These are phyloP conservation scores for Poeciliopsis occidentalis DNA, from an alignment of 2,113 vertebrate species.

Conservation along the genomic window DNA sequence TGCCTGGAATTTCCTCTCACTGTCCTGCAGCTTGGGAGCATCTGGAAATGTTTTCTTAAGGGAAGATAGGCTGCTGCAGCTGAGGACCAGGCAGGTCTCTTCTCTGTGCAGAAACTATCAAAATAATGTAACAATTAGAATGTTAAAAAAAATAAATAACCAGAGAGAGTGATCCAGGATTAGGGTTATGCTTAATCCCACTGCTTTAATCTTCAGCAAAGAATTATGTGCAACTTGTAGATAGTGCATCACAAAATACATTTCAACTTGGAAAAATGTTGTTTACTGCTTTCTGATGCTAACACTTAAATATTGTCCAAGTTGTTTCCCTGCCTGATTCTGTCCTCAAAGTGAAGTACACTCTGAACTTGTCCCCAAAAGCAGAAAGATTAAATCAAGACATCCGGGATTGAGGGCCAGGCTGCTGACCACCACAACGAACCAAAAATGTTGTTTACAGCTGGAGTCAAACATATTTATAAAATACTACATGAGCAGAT, in stretches of 20 bases:
- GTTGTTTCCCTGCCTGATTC: slow-evolving; percentile 12
- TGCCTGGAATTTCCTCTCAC: slow-evolving; percentile 73
- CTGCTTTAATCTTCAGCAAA: neutral
- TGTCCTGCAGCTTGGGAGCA: slow-evolving; percentile 60
- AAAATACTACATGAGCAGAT: no score
- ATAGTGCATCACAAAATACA: neutral
- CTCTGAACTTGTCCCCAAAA: slow-evolving; percentile 32
- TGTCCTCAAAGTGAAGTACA: slow-evolving; percentile 36
- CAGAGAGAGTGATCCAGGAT: neutral
- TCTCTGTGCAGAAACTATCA: slow-evolving; percentile 4
- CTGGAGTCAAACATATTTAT: no score
- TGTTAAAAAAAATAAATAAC: neutral
- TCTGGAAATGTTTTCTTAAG: slow-evolving; percentile 66
- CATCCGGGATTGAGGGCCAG: slow-evolving; percentile 26
- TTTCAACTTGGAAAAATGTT: neutral
- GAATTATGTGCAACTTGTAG: neutral
- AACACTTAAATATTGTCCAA: neutral
- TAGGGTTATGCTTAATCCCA: slow-evolving; percentile 2
- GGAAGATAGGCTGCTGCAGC: slow-evolving; percentile 34
- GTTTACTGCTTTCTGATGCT: neutral
- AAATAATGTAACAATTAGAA: neutral
- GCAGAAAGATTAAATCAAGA: slow-evolving; percentile 55
- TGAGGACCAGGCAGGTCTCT: slow-evolving; percentile 30
- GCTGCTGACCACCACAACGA: slow-evolving; percentile 26
- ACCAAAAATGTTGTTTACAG: slow-evolving; percentile 1